These are phyloP conservation scores for Caenorhabditis elegans DNA, from an alignment of 1,140 invertebrate species.

Conservation along the genomic window WBcel235 BX284602.5:5378001-5378500, in stretches of 20 bases:
- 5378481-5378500: too few species aligned
- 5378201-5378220: background rate
- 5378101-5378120: background rate
- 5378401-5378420: background rate
- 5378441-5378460: background rate
- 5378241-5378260: background rate
- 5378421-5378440: constrained; percentile 3
- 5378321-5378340: constrained; percentile 15
- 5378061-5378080: background rate
- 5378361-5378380: too few species aligned
- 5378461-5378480: too few species aligned
- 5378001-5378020: background rate
- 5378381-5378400: background rate
- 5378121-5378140: background rate
- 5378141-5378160: too few species aligned
- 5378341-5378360: background rate
- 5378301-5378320: constrained; percentile 27
- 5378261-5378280: background rate
- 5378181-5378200: background rate
- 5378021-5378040: background rate
- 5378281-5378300: background rate
- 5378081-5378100: background rate
- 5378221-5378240: background rate
- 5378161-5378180: too few species aligned
- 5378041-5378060: background rate